Evolutionary conservation across 2,113 vertebrate genomes (phyloP).

Genomic region (Cervus canadensis): DNA sequence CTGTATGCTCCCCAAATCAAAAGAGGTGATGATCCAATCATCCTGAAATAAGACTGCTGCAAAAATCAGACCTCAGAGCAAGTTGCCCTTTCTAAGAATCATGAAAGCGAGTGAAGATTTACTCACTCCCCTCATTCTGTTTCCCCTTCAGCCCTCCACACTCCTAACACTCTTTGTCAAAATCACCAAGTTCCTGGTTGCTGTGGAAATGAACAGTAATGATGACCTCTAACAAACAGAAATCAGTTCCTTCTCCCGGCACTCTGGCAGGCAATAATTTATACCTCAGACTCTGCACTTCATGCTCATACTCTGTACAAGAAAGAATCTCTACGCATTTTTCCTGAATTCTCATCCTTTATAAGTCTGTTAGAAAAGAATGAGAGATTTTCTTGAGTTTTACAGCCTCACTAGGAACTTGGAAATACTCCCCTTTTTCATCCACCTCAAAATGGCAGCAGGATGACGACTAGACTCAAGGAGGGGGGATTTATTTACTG

Average conservation of each 20-base stretch:
- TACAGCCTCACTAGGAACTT: not conserved
- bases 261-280: constrained; percentile 8
- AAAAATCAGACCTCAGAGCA: constrained; percentile 45
- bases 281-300: not conserved
- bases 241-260: not conserved
- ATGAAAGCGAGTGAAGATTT: constrained; percentile 46
- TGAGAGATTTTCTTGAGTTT: constrained; percentile 38
- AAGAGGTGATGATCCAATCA: constrained; percentile 54
- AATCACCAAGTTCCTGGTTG: constrained; percentile 29
- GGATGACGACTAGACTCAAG: not conserved
- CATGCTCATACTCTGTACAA: not conserved
- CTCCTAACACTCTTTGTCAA: constrained; percentile 44
- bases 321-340: not conserved
- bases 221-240: constrained; percentile 55
- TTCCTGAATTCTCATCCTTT: constrained; percentile 23
- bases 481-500: not conserved
- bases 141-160: constrained; percentile 44
- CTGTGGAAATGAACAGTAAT: constrained; percentile 59
- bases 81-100: constrained; percentile 45
- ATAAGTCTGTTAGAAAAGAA: constrained; percentile 45
- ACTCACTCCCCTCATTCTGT: not conserved
- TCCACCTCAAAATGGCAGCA: constrained; percentile 27
- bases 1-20: constrained; percentile 38
- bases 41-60: constrained; percentile 53
- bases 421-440: constrained; percentile 21